A percentile compares a stretch with the other conserved stretches of the same genome.
Conservation (phyloP, 35 echinoderm and acorn worm genomes). For the Hemicentrotus pulcherrimus region DNA sequence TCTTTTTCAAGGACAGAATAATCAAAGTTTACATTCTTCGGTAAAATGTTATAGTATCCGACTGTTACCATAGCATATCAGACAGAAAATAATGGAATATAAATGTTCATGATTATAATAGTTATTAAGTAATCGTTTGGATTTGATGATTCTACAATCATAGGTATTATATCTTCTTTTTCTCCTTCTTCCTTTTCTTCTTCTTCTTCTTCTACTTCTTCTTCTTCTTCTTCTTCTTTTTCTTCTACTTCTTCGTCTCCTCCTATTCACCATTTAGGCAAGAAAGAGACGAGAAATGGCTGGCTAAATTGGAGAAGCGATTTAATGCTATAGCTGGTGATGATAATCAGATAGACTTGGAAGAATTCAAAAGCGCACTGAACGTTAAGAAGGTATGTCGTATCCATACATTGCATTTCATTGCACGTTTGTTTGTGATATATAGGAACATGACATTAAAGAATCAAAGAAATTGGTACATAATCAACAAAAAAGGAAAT, state of each 20-base stretch:
- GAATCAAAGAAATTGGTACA: too few species aligned
- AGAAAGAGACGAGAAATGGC: constrained; percentile 87
- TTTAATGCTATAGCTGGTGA: constrained; percentile 78
- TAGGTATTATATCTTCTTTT: not conserved
- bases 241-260: not conserved
- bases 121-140: too few species aligned
- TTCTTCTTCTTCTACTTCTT: not conserved
- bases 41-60: too few species aligned
- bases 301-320: constrained; percentile 72
- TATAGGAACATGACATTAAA: too few species aligned
- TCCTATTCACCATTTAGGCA: not conserved
- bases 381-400: constrained; percentile 83
- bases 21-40: too few species aligned
- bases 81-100: too few species aligned
- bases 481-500: too few species aligned
- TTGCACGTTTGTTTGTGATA: too few species aligned
- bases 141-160: too few species aligned
- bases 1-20: too few species aligned
- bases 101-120: too few species aligned
- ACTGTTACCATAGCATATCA: too few species aligned
- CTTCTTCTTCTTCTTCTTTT: not conserved
- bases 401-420: not conserved
- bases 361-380: constrained; percentile 90
- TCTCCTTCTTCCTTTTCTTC: not conserved
- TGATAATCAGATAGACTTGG: constrained; percentile 77